Percentiles rank a stretch among this genome's conserved stretches.
These are phyloP conservation scores for Nymphalis urticae DNA, from an alignment of 2,888 invertebrate genomes.

Conservation along the genomic window DNA sequence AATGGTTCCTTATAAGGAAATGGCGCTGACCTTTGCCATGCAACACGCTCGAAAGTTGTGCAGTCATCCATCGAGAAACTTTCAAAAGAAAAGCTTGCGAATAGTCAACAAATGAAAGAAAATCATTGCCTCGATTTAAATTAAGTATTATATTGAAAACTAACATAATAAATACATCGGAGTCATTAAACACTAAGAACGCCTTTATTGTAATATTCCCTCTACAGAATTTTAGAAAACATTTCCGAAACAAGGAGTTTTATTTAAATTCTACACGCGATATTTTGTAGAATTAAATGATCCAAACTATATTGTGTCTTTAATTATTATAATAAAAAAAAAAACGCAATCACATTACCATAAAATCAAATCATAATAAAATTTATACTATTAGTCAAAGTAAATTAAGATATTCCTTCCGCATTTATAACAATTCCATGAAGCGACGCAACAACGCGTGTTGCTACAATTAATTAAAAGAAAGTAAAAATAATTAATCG, in stretches of 20 bases:
- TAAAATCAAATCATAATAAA: neutral
- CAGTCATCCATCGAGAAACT: constrained; percentile 12
- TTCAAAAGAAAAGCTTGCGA: neutral
- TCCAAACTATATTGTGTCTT: no score
- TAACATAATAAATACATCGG: neutral
- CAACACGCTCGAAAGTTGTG: constrained; percentile 28
- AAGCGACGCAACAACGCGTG: neutral
- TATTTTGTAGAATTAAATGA: no score
- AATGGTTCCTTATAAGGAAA: constrained; percentile 8
- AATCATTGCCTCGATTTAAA: neutral
- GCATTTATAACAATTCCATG: neutral
- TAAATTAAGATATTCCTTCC: constrained; percentile 2
- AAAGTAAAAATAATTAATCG: constrained; percentile 15
- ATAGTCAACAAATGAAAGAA: neutral
- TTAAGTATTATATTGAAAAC: neutral
- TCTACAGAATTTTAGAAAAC: no score
- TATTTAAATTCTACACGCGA: no score
- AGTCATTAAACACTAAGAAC: neutral
- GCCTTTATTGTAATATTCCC: no score
- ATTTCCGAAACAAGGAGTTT: no score
- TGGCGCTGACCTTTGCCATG: constrained; percentile 27
- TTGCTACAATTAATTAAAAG: constrained; percentile 9
- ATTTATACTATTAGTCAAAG: neutral
- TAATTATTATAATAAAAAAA: no score
- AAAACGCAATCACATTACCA: no score